Conservation (phyloP, 2,797 vertebrate genomes). For the Apogon talboti region DNA sequence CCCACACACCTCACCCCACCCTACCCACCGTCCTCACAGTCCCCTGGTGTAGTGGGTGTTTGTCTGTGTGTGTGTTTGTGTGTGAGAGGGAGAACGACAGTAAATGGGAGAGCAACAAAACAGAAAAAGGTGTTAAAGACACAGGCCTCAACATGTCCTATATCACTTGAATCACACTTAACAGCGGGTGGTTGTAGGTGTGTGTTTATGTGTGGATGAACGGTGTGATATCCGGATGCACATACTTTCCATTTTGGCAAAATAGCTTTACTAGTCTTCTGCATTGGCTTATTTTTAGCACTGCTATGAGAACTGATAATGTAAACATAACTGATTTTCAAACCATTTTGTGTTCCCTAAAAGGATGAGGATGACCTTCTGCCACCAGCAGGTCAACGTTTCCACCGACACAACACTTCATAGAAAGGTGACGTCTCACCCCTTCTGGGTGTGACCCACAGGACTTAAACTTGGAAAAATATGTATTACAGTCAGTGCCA, state of each 20-base stretch:
- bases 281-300: constrained; percentile 11
- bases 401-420: background rate
- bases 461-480: no score
- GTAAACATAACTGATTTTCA: no score
- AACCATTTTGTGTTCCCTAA: no score
- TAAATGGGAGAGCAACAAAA: constrained; percentile 23
- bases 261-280: constrained; percentile 24
- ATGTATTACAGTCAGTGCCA: no score
- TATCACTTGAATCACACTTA: constrained; percentile 55
- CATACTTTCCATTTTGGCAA: constrained; percentile 50
- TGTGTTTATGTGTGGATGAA: constrained; percentile 30
- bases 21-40: constrained; percentile 48
- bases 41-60: constrained; percentile 49
- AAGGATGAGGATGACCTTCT: background rate
- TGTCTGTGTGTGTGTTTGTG: constrained; percentile 39
- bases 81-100: constrained; percentile 21
- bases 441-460: no score
- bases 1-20: constrained; percentile 39
- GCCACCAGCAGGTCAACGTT: background rate
- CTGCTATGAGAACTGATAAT: background rate
- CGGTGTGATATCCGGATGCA: constrained; percentile 18
- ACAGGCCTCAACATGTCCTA: constrained; percentile 57
- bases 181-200: constrained; percentile 18
- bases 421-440: no score
- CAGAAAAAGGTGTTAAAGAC: constrained; percentile 58